Conservation (phyloP, 2,888 invertebrate species). For the Clistopyga incitator region DNA sequence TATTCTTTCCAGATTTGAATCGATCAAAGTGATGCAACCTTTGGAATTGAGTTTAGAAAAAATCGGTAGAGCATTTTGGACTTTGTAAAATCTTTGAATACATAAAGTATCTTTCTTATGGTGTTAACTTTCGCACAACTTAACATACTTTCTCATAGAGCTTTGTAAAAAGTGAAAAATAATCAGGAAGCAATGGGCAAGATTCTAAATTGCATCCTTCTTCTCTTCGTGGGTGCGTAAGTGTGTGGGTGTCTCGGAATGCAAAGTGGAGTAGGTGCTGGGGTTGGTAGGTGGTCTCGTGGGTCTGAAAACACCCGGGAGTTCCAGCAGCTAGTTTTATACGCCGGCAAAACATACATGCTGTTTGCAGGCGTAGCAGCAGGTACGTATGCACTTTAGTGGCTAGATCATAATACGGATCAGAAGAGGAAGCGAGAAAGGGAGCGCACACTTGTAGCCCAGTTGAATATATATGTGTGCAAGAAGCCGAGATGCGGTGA, state of each 20-base stretch:
- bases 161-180: not conserved
- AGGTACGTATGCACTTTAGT: conserved; percentile 23
- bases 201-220: not conserved
- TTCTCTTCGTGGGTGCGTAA: conserved; percentile 40
- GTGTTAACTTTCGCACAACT: too few relatives aligned
- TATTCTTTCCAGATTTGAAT: too few relatives aligned
- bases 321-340: conserved; percentile 54
- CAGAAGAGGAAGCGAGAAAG: conserved; percentile 59
- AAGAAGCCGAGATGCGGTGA: conserved; percentile 27
- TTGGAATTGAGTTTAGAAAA: too few relatives aligned
- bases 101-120: too few relatives aligned
- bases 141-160: too few relatives aligned
- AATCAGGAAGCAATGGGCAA: too few relatives aligned
- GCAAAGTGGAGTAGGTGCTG: conserved; percentile 32
- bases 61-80: too few relatives aligned
- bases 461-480: conserved; percentile 34
- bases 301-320: conserved; percentile 52
- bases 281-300: conserved; percentile 56
- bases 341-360: conserved; percentile 59
- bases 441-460: conserved; percentile 51
- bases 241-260: conserved; percentile 51
- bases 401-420: conserved; percentile 42
- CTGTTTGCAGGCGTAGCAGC: conserved; percentile 25
- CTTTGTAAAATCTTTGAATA: too few relatives aligned
- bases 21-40: too few relatives aligned